Evolutionary conservation across 2,797 vertebrate species (phyloP).

Genomic region (Pogoniulus pusillus): DNA sequence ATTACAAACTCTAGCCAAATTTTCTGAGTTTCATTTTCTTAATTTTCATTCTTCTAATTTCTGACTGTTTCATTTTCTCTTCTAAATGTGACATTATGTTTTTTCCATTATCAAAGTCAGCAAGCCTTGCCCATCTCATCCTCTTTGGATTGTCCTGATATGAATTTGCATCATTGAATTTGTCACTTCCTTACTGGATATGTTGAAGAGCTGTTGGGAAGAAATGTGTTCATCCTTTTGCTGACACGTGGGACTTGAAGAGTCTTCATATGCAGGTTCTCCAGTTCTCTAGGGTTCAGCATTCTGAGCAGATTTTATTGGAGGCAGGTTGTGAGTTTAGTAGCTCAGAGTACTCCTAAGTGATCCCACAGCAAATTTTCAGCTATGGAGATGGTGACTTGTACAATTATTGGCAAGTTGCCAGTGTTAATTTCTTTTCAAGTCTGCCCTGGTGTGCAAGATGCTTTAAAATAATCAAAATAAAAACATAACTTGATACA

Average conservation of each 20-base stretch:
- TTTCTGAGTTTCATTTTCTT: neutral
- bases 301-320: neutral
- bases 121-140: neutral
- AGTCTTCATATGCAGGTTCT: neutral
- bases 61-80: neutral
- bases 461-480: constrained; percentile 43
- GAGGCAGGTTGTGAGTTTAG: neutral
- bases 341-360: neutral
- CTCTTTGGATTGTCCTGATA: neutral
- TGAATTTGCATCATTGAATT: neutral
- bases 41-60: neutral
- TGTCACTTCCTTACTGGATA: neutral
- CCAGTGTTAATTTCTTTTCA: constrained; percentile 20
- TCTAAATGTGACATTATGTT: neutral
- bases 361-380: neutral
- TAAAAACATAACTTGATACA: constrained; percentile 52
- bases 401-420: neutral
- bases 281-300: neutral
- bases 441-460: neutral
- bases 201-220: neutral
- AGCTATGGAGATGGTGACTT: neutral
- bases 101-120: neutral
- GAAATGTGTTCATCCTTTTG: neutral
- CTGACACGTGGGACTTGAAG: fast-evolving
- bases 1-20: neutral